Evolutionary conservation across 2,113 vertebrate species (phyloP).

Genomic region (Cyprinodon brontotheroides): DNA sequence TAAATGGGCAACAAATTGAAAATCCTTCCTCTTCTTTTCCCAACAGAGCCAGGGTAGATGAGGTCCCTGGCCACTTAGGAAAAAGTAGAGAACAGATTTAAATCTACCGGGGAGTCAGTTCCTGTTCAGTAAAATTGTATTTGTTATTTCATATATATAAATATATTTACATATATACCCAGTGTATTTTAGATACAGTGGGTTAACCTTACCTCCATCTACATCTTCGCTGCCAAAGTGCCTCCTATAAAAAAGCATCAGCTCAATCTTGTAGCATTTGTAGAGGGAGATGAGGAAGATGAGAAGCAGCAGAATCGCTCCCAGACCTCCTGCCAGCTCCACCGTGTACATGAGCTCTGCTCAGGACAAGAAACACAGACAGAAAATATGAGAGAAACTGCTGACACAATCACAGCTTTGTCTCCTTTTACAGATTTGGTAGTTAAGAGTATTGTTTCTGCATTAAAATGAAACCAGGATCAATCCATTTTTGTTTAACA

Average conservation of each 20-base stretch:
- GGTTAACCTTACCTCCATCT: conserved; percentile 88
- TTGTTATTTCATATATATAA: not conserved
- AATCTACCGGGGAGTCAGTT: conserved; percentile 24
- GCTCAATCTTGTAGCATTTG: conserved; percentile 98
- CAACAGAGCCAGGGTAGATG: conserved; percentile 38
- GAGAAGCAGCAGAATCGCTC: conserved; percentile 94
- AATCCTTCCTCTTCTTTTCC: conserved; percentile 69
- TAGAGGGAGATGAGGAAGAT: conserved; percentile 94
- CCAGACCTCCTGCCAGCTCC: conserved; percentile 96
- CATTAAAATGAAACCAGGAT: not conserved
- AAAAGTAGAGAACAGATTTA: conserved; percentile 29
- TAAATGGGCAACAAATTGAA: conserved; percentile 79
- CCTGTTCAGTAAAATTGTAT: conserved; percentile 2
- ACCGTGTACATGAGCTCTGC: conserved; percentile 95
- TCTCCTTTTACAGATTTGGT: not conserved
- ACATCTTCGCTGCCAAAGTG: conserved; percentile 96
- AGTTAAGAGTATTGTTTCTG: not conserved
- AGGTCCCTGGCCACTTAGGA: conserved; percentile 26
- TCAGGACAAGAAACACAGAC: conserved; percentile 64
- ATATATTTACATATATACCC: not conserved
- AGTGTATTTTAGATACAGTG: not conserved
- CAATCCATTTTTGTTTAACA: not conserved
- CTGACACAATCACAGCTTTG: conserved; percentile 1
- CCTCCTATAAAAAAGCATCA: conserved; percentile 97
- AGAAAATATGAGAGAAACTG: conserved; percentile 8